phyloP scores from a whole-genome alignment of 1,140 invertebrate species.

The Zaprionus capensis region DNA sequence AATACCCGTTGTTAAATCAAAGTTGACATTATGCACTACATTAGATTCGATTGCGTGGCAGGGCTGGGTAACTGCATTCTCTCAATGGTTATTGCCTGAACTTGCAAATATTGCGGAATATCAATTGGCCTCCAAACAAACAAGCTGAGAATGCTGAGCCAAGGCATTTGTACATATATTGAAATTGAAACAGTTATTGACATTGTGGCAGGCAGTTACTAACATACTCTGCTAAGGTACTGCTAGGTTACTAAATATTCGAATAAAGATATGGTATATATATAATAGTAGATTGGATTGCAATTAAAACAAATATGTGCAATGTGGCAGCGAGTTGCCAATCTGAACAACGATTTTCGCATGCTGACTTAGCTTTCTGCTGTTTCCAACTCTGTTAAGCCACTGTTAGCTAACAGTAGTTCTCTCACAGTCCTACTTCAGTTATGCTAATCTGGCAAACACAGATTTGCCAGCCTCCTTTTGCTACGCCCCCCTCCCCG shows the following conservation, averaged over 20 bases:
- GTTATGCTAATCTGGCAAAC: not conserved
- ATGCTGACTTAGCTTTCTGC: too few relatives aligned
- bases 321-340: too few relatives aligned
- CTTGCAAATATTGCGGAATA: conserved; percentile 17
- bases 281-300: not conserved
- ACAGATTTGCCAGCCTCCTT: not conserved
- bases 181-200: not conserved
- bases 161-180: not conserved
- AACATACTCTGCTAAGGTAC: not conserved
- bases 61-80: not conserved
- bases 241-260: not conserved
- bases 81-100: conserved; percentile 38
- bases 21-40: conserved; percentile 45
- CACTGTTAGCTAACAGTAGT: not conserved
- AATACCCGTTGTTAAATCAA: conserved; percentile 49
- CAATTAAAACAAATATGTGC: not conserved
- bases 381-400: not conserved
- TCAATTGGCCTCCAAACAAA: not conserved
- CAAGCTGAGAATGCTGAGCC: conserved; percentile 6
- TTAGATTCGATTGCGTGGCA: conserved; percentile 27
- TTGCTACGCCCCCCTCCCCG: not conserved
- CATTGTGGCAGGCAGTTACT: not conserved
- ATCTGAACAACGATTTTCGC: too few relatives aligned
- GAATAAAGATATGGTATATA: too few relatives aligned
- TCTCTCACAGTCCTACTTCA: not conserved